A percentile compares a stretch with the other conserved stretches of the same genome.
Evolutionary conservation across 1,140 invertebrate species (phyloP).

Genomic region (Hylaeus anthracinus): DNA sequence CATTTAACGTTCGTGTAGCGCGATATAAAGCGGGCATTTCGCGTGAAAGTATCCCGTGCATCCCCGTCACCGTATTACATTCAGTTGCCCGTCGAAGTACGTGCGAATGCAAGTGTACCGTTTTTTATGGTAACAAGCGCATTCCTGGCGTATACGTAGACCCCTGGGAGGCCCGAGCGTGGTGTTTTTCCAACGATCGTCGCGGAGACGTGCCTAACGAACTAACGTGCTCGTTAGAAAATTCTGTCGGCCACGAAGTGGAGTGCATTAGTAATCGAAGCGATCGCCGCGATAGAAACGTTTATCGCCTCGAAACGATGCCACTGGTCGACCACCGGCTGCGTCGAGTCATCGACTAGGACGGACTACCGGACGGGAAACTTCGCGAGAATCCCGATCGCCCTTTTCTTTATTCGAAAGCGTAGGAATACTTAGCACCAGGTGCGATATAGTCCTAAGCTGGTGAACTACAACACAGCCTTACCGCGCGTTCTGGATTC

Average conservation of each 20-base stretch:
- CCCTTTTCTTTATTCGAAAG: constrained; percentile 40
- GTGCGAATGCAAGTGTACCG: constrained; percentile 59
- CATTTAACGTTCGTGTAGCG: constrained; percentile 34
- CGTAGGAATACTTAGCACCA: constrained; percentile 49
- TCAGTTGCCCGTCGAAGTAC: constrained; percentile 41
- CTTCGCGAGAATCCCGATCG: constrained; percentile 35
- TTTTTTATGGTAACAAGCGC: constrained; percentile 43
- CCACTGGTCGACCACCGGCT: constrained; percentile 13
- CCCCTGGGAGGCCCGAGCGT: constrained; percentile 25
- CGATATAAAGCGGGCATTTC: constrained; percentile 31
- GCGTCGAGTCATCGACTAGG: constrained; percentile 11
- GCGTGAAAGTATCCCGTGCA: constrained; percentile 33
- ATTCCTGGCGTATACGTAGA: constrained; percentile 36
- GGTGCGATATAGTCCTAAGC: constrained; percentile 35
- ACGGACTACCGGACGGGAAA: neutral
- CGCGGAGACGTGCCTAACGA: constrained; percentile 40
- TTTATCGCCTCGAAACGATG: constrained; percentile 27
- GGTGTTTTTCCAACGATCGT: constrained; percentile 38
- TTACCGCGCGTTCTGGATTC: constrained; percentile 41
- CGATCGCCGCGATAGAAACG: constrained; percentile 21
- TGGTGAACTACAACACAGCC: constrained; percentile 26
- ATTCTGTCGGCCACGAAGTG: constrained; percentile 12
- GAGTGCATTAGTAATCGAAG: constrained; percentile 35
- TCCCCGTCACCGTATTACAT: constrained; percentile 41
- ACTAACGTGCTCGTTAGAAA: constrained; percentile 37